phyloP scores from a whole-genome alignment of 2,888 invertebrate species.

The Troides helena region DNA sequence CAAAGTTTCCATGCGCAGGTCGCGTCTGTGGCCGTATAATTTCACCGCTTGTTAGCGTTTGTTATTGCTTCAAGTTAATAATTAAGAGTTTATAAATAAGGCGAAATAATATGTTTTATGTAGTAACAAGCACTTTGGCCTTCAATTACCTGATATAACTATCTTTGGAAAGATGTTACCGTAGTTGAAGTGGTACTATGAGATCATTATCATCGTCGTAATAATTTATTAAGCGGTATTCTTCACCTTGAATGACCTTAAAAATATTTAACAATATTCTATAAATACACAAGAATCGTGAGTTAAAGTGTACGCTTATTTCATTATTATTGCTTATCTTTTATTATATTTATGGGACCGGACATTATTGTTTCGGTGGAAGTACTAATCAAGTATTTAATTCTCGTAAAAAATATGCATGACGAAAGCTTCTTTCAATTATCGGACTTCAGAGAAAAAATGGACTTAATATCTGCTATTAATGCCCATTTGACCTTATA shows the following conservation, averaged over 20 bases:
- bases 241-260: slow-evolving; percentile 21
- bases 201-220: slow-evolving; percentile 13
- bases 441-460: slow-evolving; percentile 11
- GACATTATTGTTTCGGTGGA: slow-evolving; percentile 15
- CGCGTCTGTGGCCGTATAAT: neutral
- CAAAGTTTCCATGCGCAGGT: too few relatives aligned
- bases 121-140: neutral
- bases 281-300: slow-evolving; percentile 14
- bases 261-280: slow-evolving; percentile 17
- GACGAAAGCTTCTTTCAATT: slow-evolving; percentile 10
- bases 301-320: slow-evolving; percentile 1
- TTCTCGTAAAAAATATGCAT: slow-evolving; percentile 6
- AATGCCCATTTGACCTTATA: slow-evolving; percentile 36
- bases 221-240: slow-evolving; percentile 20
- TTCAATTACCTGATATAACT: neutral
- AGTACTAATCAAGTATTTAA: slow-evolving; percentile 22
- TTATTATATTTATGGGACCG: slow-evolving; percentile 7
- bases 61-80: neutral
- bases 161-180: slow-evolving; percentile 4
- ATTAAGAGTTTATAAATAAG: neutral
- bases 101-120: neutral
- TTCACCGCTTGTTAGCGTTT: neutral
- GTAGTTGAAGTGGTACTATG: slow-evolving; percentile 3
- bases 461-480: slow-evolving; percentile 30
- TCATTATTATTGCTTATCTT: slow-evolving; percentile 20